Evolutionary conservation across 2,797 vertebrate genomes (phyloP), one percentile per base, ranked within the genome.

Genomic region (Sciurus carolinensis): DNA sequence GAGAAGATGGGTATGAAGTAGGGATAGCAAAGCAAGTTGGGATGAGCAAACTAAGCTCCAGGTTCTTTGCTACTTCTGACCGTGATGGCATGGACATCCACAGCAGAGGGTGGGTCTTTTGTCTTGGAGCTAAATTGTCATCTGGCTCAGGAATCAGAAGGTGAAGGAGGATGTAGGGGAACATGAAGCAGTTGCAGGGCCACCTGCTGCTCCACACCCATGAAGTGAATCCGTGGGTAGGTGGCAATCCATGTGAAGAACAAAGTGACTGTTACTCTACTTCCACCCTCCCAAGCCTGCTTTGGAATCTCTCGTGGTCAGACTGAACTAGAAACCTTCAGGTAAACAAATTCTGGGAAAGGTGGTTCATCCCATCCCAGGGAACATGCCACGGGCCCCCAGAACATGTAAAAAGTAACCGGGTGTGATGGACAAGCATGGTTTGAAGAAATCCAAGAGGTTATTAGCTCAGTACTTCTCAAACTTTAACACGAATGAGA

Each of bases 311-410:
- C 36, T 64, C 30, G 17, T 33, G 42, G 17, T 28, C 24, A 4
- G 71, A 8, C 5, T n/a, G 91, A 57, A n/a, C 1, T 11, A 50
- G 75, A 84, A 86, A 59, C 14, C 39, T 42, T 52, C n/a, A 95
- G 54, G n/a, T 36, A 85, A 84, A 83, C 24, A 79, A 44, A 83
- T 84, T 73, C 64, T 77, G 62, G 44, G 39, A 87, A 89, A 83
- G 52, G 12, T 36, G 44, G 39, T 39, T 73, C 33, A 30, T 77
- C 13, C 5, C 86, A 54, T 10, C 20, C 3, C 67, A 42, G 26
- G 1, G 30, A 54, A 86, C 26, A 75, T 33, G 2, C 67, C 85
- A 50, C 10, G 83, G 67, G 12, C 6, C 30, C 36, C 67, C 8
- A 64, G 26, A 36, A 8, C 2, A 1, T 79, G 17, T 62, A 2